Conservation (phyloP, 2,888 invertebrate genomes). For the Frankliniella intonsa region DNA sequence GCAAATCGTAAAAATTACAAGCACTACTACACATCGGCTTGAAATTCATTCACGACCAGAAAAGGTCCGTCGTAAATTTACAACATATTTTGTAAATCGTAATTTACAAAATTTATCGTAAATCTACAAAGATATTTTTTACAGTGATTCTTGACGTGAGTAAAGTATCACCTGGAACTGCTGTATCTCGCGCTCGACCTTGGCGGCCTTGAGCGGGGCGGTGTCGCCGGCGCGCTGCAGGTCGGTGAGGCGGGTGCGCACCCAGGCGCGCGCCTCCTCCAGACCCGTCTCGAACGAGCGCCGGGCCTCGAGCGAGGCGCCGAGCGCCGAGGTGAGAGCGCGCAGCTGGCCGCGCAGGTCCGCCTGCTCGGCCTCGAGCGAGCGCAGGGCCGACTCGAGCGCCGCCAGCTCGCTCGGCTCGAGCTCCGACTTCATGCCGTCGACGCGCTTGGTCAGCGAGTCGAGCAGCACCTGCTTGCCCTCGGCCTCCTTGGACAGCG, state of each 20-base stretch:
- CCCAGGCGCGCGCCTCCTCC: conserved; percentile 74
- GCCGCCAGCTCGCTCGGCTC: conserved; percentile 79
- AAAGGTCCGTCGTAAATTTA: too few species aligned
- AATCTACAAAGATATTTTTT: too few species aligned
- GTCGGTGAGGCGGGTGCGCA: conserved; percentile 55
- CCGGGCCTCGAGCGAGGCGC: conserved; percentile 1
- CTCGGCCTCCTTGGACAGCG: conserved; percentile 75
- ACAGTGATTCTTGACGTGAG: too few species aligned
- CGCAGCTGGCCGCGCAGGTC: conserved; percentile 76
- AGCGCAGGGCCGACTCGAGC: conserved; percentile 66
- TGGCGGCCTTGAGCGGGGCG: conserved; percentile 70
- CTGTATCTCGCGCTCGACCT: conserved; percentile 76
- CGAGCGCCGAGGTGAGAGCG: not conserved
- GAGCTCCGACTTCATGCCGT: conserved; percentile 77
- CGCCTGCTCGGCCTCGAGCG: conserved; percentile 71
- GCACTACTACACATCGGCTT: too few species aligned
- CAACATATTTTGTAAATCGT: too few species aligned
- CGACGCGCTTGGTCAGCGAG: conserved; percentile 75
- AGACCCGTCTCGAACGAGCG: conserved; percentile 63
- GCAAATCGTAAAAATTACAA: too few species aligned
- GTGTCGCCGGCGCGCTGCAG: conserved; percentile 70
- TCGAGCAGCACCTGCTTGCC: conserved; percentile 77
- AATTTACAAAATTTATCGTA: too few species aligned
- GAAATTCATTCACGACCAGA: too few species aligned
- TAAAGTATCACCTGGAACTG: conserved; percentile 56